phyloP scores from a whole-genome alignment of 2,888 invertebrate species.

The Microctonus hyperodae region DNA sequence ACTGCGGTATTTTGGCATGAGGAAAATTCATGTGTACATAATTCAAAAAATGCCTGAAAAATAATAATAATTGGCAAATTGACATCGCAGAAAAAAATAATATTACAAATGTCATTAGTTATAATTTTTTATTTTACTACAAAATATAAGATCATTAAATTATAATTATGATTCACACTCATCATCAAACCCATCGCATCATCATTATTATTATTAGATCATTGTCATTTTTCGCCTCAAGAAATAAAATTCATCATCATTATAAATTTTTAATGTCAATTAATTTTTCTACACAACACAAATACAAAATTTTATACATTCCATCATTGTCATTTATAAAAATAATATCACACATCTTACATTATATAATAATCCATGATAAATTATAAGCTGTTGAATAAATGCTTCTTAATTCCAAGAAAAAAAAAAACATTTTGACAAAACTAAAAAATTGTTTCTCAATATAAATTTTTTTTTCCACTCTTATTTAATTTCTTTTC shows the following conservation, averaged over 20 bases:
- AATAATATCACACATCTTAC: no score
- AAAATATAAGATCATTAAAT: background rate
- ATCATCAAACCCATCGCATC: background rate
- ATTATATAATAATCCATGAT: no score
- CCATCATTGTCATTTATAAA: no score
- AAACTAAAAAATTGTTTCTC: no score
- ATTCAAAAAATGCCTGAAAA: background rate
- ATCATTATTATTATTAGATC: background rate
- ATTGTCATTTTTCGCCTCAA: background rate
- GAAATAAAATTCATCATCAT: background rate
- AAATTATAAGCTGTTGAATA: no score
- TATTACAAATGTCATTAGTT: background rate
- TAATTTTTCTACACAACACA: no score
- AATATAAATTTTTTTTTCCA: no score
- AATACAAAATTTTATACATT: no score
- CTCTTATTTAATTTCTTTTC: no score
- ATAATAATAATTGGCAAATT: background rate
- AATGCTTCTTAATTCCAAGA: no score
- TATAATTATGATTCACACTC: background rate
- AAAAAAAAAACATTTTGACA: no score
- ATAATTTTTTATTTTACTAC: background rate
- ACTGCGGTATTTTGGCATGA: background rate
- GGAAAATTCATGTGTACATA: background rate
- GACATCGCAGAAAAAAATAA: background rate
- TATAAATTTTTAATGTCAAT: background rate